Evolutionary conservation across 2,113 vertebrate genomes (phyloP).

Genomic region (Malurus cyaneus): DNA sequence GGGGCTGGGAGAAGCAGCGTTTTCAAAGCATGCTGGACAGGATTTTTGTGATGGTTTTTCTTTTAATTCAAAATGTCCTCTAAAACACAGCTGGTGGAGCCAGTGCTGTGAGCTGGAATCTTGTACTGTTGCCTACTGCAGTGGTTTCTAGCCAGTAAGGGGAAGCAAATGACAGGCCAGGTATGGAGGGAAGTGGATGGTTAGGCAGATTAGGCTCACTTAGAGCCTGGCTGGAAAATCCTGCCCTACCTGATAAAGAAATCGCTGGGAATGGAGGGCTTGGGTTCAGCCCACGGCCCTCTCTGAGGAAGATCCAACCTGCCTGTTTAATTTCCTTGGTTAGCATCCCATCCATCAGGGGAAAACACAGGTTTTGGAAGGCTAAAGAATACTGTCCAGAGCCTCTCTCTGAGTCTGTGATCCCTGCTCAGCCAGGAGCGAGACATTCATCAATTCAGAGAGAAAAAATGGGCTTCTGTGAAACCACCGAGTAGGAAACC

Average conservation of each 20-base stretch:
- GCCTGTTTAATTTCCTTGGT: not conserved
- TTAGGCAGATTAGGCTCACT: not conserved
- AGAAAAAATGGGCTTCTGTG: not conserved
- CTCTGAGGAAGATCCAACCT: not conserved
- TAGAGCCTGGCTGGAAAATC: not conserved
- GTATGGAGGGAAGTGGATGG: not conserved
- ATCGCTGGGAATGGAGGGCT: not conserved
- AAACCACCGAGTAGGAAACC: not conserved
- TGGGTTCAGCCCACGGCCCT: not conserved
- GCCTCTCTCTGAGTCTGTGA: not conserved
- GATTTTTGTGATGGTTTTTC: not conserved
- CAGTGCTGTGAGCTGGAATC: not conserved
- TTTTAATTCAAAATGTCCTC: not conserved
- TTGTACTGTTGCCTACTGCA: not conserved
- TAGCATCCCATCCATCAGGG: not conserved
- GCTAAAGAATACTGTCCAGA: not conserved
- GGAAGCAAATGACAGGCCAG: not conserved
- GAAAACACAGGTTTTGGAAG: not conserved
- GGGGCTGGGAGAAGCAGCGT: not conserved
- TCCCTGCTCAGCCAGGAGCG: not conserved
- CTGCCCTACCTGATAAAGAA: not conserved
- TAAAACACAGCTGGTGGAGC: not conserved
- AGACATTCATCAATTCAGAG: not conserved
- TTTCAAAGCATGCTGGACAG: not conserved
- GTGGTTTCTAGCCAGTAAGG: not conserved